These are phyloP conservation scores for Zapus hudsonius DNA, from an alignment of 2,113 vertebrate genomes.

Conservation along the genomic window DNA sequence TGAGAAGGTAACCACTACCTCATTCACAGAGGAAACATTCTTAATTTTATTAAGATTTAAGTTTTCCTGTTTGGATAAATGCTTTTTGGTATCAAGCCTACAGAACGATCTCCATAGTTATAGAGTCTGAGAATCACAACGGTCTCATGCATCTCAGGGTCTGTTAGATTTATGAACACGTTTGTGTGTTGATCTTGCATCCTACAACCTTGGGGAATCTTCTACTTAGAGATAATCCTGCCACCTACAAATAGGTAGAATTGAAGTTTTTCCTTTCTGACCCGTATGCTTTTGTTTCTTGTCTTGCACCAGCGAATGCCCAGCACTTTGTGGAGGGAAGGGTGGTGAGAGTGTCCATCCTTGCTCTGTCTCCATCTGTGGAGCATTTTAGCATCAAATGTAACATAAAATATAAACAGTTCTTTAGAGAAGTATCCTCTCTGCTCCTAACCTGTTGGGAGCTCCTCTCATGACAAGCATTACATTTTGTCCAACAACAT, in stretches of 20 bases:
- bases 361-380: neutral
- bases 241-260: neutral
- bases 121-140: neutral
- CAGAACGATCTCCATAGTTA: no score
- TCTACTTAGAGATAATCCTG: neutral
- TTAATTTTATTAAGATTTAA: neutral
- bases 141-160: neutral
- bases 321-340: no score
- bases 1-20: no score
- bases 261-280: neutral
- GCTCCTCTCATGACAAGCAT: neutral
- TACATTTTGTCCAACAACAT: neutral
- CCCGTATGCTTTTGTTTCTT: neutral
- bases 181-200: neutral
- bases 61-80: neutral
- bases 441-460: neutral
- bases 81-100: neutral
- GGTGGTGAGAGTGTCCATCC: neutral
- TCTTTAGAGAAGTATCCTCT: neutral
- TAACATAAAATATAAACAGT: accelerated
- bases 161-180: neutral
- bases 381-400: neutral
- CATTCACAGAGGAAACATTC: neutral
- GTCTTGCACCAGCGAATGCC: neutral
- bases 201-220: neutral